A percentile compares a stretch with the other conserved stretches of the same genome.
Conservation (phyloP, 2,888 invertebrate species). For the Anticlea derivata region DNA sequence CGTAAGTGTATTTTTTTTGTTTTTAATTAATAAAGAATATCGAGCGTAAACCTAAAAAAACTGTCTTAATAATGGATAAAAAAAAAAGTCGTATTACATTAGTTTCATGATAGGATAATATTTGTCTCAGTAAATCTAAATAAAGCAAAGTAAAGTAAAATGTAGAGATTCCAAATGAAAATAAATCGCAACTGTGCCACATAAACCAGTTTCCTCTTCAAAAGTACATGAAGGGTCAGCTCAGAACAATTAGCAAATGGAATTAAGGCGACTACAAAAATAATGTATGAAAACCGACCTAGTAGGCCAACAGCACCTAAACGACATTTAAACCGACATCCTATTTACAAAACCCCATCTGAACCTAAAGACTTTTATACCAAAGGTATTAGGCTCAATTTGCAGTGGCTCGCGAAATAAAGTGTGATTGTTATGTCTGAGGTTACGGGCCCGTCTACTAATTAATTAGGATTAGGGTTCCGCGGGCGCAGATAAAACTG, state of each 20-base stretch:
- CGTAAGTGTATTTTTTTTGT: too few species aligned
- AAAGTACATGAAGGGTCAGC: conserved; percentile 20
- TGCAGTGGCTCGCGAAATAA: conserved; percentile 38
- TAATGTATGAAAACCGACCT: conserved; percentile 36
- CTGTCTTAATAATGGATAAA: too few species aligned
- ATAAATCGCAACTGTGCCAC: conserved; percentile 19
- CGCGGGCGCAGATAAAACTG: conserved; percentile 71
- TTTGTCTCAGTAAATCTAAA: too few species aligned
- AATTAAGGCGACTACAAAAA: conserved; percentile 34
- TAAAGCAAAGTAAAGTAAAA: too few species aligned
- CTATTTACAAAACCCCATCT: conserved; percentile 24
- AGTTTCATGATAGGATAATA: too few species aligned
- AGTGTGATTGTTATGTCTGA: conserved; percentile 57
- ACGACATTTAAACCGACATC: conserved; percentile 39
- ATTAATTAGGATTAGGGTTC: conserved; percentile 77
- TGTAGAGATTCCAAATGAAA: not conserved
- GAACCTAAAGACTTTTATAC: conserved; percentile 12
- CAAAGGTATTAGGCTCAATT: conserved; percentile 24
- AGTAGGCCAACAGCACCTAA: conserved; percentile 37
- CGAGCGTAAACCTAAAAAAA: too few species aligned
- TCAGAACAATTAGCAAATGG: conserved; percentile 27
- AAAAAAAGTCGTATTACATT: too few species aligned
- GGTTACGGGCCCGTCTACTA: conserved; percentile 64
- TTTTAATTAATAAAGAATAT: too few species aligned
- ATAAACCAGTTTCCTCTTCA: conserved; percentile 21